These are phyloP conservation scores for Cordilura impudica DNA, from an alignment of 2,888 invertebrate genomes.

Conservation along the genomic window DNA sequence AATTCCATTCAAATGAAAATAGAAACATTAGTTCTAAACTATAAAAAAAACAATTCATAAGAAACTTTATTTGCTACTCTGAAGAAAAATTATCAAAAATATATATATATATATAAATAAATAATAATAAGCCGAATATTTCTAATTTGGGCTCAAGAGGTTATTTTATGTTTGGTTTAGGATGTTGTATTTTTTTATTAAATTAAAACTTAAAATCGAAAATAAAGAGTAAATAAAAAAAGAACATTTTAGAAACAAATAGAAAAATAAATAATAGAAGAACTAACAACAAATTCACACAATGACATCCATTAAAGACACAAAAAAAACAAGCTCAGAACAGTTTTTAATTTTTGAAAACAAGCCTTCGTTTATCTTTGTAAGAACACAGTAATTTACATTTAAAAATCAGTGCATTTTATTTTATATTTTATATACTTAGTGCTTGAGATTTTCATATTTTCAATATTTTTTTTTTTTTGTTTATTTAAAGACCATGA, in stretches of 20 bases:
- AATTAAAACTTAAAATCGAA: conserved; percentile 49
- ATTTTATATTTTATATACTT: not conserved
- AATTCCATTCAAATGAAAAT: conserved; percentile 16
- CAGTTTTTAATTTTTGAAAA: conserved; percentile 38
- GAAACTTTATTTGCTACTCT: conserved; percentile 19
- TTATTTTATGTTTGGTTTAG: conserved; percentile 37
- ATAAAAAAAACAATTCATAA: not conserved
- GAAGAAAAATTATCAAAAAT: conserved; percentile 34
- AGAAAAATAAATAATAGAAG: conserved; percentile 23
- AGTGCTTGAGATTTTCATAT: conserved; percentile 37
- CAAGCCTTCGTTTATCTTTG: not conserved
- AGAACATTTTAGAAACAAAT: conserved; percentile 24
- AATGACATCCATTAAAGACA: conserved; percentile 1
- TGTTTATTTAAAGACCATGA: conserved; percentile 20
- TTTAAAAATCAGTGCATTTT: conserved; percentile 39
- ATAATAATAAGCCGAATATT: conserved; percentile 8
- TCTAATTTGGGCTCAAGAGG: conserved; percentile 33
- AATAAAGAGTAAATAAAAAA: conserved; percentile 18
- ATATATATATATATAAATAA: conserved; percentile 14
- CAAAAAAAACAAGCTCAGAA: not conserved
- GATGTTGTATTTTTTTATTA: conserved; percentile 40
- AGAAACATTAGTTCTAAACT: conserved; percentile 2
- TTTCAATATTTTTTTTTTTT: conserved; percentile 23
- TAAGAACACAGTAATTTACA: conserved; percentile 51
- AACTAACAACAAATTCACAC: conserved; percentile 31